Evolutionary conservation across 2,888 invertebrate species (phyloP), one percentile per base, ranked within the genome.

Genomic region (Eilema sororculum): DNA sequence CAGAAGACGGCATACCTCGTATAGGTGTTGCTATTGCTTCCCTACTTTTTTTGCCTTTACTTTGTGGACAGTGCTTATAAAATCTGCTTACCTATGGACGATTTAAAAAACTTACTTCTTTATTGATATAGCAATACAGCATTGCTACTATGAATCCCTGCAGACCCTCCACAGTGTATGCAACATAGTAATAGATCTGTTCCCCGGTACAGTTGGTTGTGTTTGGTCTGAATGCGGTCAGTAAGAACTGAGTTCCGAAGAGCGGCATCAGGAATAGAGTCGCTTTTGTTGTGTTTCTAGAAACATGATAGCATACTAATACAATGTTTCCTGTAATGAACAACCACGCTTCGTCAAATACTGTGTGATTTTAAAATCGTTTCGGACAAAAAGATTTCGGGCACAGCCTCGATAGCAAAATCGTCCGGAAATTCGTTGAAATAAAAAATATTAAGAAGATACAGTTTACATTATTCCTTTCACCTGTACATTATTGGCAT

Each of bases 191-290:
- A 82, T 96, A 97, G 20, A 92, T 84, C 80, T 97, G 96, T 78
- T 96, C 96, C 76, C 80, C 87, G 0, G 81, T 90, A 87, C 94
- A 96, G 80, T 91, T 92, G 0, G 90, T 90, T 0, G 96, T 96
- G 22, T 90, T 89, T 3, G 96, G 96, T 67, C 96, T 89, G 56
- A 96, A 92, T 0, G 96, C 95, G 0, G 96, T 96, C 68, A 97
- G 89, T 24, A 97, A 91, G 81, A 97, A 97, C 82, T 97, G 97
- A 0, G 96, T 93, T 1, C 97, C 97, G 78, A 97, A 97, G 52
- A 97, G 90, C 0, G 97, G 97, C 89, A 97, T 96, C 77, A 97
- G 92, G 80, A 97, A 96, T 63, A 97, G 81, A 0, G 97, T 96
- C 0, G 97, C 97, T 83, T 96, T 96, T 24, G 96, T 94, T 41